Evolutionary conservation across 2,113 vertebrate species (phyloP), one percentile per base, ranked within the genome.

Genomic region (Mus spicilegus): DNA sequence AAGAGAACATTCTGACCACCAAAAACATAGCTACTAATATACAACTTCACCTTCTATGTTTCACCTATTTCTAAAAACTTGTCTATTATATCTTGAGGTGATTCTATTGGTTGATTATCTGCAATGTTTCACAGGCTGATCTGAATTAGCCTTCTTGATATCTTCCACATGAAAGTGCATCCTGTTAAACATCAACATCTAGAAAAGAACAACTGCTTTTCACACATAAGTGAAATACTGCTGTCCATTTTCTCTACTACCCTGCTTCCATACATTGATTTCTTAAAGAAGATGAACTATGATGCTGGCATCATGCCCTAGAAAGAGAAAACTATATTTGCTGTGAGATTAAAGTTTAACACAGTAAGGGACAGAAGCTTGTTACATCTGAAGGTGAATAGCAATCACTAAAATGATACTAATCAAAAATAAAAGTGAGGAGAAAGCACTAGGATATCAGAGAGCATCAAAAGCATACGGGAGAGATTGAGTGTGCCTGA

Each of bases 281-380:
- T 75, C 26, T 70, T 72, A 80, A 90, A 39, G 9, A 90, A 84
- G 14, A 12, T 30, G 67, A 92, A 51, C 19, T 42, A 0, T 3
- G 9, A 54, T 54, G 77, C 39, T 42, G 4, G 0, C 77, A 42
- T 63, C 16, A 85, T 56, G 1, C 3, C 12, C 78, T 51, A 92
- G 39, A 92, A 19, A 61, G 19, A 69, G 13, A 42, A 78, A 58
- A 56, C 8, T 95, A 1, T 24, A 51, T 76, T 77, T 90, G 2
- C 33, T 46, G 9, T 95, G n/a, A 92, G 36, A 86, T 51, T 81
- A 75, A 90, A 56, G 10, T 85, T 90, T 85, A 75, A 58, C 10
- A n/a, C 7, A 81, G 7, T 9, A 46, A 24, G 13, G 28, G 19
- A 72, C 5, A 72, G 49, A 39, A 85, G 2, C n/a, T 58, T 77